Conservation (phyloP, 2,113 vertebrate species). For the Oncorhynchus clarkii region DNA sequence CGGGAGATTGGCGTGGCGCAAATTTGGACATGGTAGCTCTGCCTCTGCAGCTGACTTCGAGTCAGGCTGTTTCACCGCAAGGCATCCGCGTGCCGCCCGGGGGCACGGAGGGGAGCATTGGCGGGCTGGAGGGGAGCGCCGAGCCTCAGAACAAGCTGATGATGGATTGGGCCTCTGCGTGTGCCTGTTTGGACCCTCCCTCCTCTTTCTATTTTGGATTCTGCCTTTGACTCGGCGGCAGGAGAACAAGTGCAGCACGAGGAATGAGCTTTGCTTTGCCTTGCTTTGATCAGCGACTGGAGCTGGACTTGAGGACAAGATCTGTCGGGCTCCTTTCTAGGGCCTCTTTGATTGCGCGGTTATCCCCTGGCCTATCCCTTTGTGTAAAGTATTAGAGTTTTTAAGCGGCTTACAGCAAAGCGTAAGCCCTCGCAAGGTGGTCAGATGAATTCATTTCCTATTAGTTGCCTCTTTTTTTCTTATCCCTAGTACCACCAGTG, state of each 20-base stretch:
- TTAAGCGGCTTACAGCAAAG: conserved; percentile 60
- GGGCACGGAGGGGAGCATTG: conserved; percentile 28
- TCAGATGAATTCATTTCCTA: conserved; percentile 49
- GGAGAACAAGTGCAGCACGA: conserved; percentile 61
- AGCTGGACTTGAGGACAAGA: conserved; percentile 57
- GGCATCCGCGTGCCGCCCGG: conserved; percentile 68
- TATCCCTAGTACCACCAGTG: conserved; percentile 42
- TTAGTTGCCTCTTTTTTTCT: conserved; percentile 43
- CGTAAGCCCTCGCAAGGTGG: conserved; percentile 45
- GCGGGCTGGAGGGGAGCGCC: conserved; percentile 11
- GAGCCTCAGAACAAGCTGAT: conserved; percentile 50
- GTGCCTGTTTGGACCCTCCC: conserved; percentile 63
- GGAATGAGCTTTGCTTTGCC: conserved; percentile 64
- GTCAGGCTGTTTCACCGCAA: conserved; percentile 72
- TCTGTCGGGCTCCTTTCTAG: conserved; percentile 52
- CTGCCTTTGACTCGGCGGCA: conserved; percentile 53
- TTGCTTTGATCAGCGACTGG: conserved; percentile 67
- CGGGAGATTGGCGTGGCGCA: conserved; percentile 59
- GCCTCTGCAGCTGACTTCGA: conserved; percentile 68
- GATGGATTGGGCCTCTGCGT: conserved; percentile 69
- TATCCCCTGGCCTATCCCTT: conserved; percentile 35
- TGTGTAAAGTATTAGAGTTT: conserved; percentile 50
- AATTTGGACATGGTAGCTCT: conserved; percentile 44
- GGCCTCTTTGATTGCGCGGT: conserved; percentile 58
- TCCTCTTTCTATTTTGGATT: conserved; percentile 71